These are phyloP conservation scores for Hipparchia semele DNA, from an alignment of 2,888 invertebrate genomes.

Conservation along the genomic window DNA sequence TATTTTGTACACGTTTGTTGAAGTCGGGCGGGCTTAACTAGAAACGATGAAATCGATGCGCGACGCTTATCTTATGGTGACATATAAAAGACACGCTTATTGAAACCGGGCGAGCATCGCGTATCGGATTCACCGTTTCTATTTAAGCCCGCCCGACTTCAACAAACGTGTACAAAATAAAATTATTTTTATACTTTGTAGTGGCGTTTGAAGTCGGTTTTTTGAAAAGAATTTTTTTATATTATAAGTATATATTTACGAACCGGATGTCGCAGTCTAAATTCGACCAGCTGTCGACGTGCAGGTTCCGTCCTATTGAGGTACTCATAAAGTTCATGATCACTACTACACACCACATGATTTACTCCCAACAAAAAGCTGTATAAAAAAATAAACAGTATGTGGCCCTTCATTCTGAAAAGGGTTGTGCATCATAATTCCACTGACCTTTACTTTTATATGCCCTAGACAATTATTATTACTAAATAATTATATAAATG, in stretches of 20 bases:
- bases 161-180: too few relatives aligned
- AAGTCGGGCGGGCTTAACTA: too few relatives aligned
- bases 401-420: constrained; percentile 17
- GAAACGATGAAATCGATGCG: too few relatives aligned
- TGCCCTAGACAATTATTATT: background rate
- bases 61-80: too few relatives aligned
- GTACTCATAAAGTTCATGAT: constrained; percentile 4
- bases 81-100: too few relatives aligned
- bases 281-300: constrained; percentile 52
- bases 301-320: constrained; percentile 46
- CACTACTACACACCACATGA: constrained; percentile 6
- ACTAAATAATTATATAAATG: background rate
- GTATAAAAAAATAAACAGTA: constrained; percentile 35
- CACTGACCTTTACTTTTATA: constrained; percentile 13
- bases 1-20: too few relatives aligned
- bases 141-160: too few relatives aligned
- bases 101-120: too few relatives aligned
- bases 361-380: constrained; percentile 10
- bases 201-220: too few relatives aligned
- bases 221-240: too few relatives aligned
- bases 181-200: too few relatives aligned
- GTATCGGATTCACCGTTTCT: too few relatives aligned
- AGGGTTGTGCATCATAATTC: background rate
- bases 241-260: constrained; percentile 8
- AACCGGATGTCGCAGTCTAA: constrained; percentile 53